These are phyloP conservation scores for Phlogophora meticulosa DNA, from an alignment of 2,888 invertebrate species.

Conservation along the genomic window DNA sequence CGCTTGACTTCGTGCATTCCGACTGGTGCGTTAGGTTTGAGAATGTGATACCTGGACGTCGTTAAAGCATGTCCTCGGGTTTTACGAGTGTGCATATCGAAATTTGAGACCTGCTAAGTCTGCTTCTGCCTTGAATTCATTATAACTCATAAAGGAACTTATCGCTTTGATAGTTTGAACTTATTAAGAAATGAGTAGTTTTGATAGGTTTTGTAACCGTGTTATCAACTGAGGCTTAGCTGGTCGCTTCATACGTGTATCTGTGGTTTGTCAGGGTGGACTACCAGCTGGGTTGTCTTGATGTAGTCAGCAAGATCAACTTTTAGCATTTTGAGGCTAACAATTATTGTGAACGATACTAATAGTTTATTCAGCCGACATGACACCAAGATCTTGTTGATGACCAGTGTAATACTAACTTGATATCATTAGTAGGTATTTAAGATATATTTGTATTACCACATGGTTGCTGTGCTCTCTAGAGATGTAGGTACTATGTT, in stretches of 20 bases:
- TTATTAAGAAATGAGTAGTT: slow-evolving; percentile 29
- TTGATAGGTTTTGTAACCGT: slow-evolving; percentile 38
- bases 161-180: slow-evolving; percentile 43
- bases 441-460: slow-evolving; percentile 58
- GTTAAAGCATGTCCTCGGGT: slow-evolving; percentile 53
- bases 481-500: slow-evolving; percentile 58
- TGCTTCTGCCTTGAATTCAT: slow-evolving; percentile 41
- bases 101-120: slow-evolving; percentile 62
- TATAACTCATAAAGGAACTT: slow-evolving; percentile 38
- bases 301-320: slow-evolving; percentile 83
- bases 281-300: slow-evolving; percentile 85
- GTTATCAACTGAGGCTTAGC: slow-evolving; percentile 41
- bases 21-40: slow-evolving; percentile 85
- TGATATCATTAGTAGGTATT: slow-evolving; percentile 57
- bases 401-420: slow-evolving; percentile 60
- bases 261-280: slow-evolving; percentile 62
- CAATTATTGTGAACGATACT: slow-evolving; percentile 38
- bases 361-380: slow-evolving; percentile 52
- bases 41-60: slow-evolving; percentile 45
- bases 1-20: slow-evolving; percentile 89
- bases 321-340: slow-evolving; percentile 74
- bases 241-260: slow-evolving; percentile 48
- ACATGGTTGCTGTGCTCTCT: slow-evolving; percentile 71
- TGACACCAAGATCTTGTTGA: slow-evolving; percentile 53
- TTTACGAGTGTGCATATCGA: slow-evolving; percentile 53